phyloP scores from a whole-genome alignment of 2,888 invertebrate species.

The Cyaniris semiargus region DNA sequence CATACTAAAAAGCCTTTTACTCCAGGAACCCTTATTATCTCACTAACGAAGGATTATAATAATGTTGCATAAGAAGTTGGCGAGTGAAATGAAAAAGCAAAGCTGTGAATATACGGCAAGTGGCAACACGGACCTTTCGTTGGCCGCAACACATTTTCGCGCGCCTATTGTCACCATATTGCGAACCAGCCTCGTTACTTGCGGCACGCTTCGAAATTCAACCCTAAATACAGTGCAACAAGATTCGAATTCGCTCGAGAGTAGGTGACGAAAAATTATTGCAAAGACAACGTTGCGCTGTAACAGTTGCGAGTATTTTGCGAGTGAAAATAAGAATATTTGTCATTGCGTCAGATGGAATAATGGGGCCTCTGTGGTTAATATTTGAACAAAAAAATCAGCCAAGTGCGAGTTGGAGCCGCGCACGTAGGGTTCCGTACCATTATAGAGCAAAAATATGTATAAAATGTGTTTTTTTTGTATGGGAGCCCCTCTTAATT shows the following conservation, averaged over 20 bases:
- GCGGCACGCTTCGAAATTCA: background rate
- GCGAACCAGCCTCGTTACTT: background rate
- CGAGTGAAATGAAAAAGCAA: constrained; percentile 13
- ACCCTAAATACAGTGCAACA: background rate
- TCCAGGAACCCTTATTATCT: background rate
- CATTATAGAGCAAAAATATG: too few relatives aligned
- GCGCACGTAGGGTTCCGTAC: too few relatives aligned
- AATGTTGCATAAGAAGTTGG: constrained; percentile 16
- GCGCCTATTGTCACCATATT: constrained; percentile 17
- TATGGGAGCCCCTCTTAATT: too few relatives aligned
- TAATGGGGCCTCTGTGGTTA: background rate
- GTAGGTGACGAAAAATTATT: background rate
- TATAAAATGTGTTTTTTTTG: too few relatives aligned
- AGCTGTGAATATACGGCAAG: constrained; percentile 18
- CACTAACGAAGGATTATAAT: background rate
- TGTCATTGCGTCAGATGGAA: background rate
- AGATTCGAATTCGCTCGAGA: background rate
- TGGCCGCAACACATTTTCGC: constrained; percentile 16
- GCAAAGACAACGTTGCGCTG: background rate
- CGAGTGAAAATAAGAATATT: constrained; percentile 4
- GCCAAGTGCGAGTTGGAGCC: too few relatives aligned
- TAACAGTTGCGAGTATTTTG: background rate
- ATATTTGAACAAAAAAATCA: background rate
- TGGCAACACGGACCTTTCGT: constrained; percentile 5
- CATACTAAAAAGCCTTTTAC: background rate